These are phyloP conservation scores for Carterocephalus palaemon DNA, from an alignment of 2,888 invertebrate genomes.

Conservation along the genomic window DNA sequence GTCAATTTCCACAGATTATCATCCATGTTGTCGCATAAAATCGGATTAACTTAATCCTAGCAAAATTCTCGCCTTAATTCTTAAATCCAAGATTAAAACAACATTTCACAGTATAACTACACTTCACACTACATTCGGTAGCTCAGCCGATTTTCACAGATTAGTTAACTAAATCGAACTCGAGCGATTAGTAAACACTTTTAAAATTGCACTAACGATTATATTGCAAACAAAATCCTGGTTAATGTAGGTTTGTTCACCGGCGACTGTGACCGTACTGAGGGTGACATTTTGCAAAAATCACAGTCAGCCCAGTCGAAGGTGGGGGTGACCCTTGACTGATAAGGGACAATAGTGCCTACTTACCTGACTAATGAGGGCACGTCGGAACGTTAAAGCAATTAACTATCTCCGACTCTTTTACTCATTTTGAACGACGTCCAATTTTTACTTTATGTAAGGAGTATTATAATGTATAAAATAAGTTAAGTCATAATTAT, in stretches of 20 bases:
- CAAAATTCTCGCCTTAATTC: not conserved
- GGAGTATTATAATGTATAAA: too few species aligned
- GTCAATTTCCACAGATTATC: conserved; percentile 51
- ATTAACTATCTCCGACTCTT: not conserved
- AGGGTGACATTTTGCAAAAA: conserved; percentile 14
- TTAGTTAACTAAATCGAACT: too few species aligned
- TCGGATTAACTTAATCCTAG: not conserved
- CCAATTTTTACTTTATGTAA: too few species aligned
- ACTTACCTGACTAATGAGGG: conserved; percentile 9
- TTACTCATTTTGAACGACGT: not conserved
- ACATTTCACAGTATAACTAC: too few species aligned
- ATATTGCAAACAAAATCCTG: too few species aligned
- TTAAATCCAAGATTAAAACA: not conserved
- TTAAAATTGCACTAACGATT: too few species aligned
- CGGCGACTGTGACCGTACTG: conserved; percentile 7
- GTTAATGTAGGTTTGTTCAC: too few species aligned
- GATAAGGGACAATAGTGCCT: conserved; percentile 17
- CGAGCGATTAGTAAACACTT: too few species aligned
- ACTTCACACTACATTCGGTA: not conserved
- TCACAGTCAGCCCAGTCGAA: not conserved
- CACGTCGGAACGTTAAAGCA: not conserved
- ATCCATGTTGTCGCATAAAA: conserved; percentile 44
- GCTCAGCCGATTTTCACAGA: not conserved
- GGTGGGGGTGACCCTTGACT: conserved; percentile 24
- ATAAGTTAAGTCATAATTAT: too few species aligned